Percentiles rank a stretch among this genome's conserved stretches.
Conservation (phyloP, 2,797 vertebrate genomes). For the Huso huso region DNA sequence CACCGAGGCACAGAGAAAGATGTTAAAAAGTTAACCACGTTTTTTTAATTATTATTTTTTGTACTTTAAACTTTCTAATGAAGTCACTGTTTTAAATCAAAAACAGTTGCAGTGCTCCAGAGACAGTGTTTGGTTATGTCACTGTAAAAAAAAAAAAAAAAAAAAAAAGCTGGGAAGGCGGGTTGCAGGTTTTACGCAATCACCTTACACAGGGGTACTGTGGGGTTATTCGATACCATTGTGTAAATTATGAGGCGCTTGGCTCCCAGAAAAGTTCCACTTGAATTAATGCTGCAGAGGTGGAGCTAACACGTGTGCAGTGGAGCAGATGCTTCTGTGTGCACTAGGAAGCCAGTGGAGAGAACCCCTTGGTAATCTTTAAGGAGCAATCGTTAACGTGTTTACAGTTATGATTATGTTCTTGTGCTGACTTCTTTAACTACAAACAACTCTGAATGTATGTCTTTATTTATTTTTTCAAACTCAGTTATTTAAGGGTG, state of each 20-base stretch:
- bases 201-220: conserved; percentile 17
- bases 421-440: not conserved
- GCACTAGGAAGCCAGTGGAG: conserved; percentile 9
- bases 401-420: not conserved
- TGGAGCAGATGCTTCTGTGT: conserved; percentile 11
- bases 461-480: too few relatives aligned
- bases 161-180: not conserved
- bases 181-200: conserved; percentile 24
- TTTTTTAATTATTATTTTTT: not conserved
- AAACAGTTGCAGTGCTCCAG: conserved; percentile 18
- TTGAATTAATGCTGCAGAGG: conserved; percentile 23
- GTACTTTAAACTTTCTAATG: not conserved
- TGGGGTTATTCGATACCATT: conserved; percentile 22
- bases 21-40: not conserved
- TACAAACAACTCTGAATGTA: conserved; percentile 27
- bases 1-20: conserved; percentile 13
- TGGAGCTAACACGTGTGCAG: conserved; percentile 32
- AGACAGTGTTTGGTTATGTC: conserved; percentile 31
- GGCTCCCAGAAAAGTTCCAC: conserved; percentile 24
- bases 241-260: conserved; percentile 23
- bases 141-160: not conserved
- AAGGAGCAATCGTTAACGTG: conserved; percentile 17
- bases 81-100: conserved; percentile 22
- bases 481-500: too few relatives aligned
- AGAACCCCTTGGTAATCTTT: conserved; percentile 25